These are phyloP conservation scores for Gallinago solitaria DNA, from an alignment of 2,797 vertebrate genomes.

Conservation along the genomic window DNA sequence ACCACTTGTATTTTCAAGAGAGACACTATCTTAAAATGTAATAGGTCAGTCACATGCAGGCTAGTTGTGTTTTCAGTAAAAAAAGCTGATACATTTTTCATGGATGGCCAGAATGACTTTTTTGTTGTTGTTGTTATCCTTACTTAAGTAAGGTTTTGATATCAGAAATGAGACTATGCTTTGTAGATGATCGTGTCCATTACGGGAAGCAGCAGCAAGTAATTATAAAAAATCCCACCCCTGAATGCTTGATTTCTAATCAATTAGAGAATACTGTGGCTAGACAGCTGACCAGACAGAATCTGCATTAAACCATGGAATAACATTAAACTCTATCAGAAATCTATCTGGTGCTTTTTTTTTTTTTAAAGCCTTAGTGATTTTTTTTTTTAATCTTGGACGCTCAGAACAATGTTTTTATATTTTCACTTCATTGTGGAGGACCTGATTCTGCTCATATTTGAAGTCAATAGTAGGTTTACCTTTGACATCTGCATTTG, in stretches of 20 bases:
- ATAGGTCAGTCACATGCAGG: not conserved
- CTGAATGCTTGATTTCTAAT: not conserved
- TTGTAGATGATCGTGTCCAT: not conserved
- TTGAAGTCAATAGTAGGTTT: not conserved
- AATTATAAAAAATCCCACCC: not conserved
- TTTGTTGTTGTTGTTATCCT: not conserved
- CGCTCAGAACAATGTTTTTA: not conserved
- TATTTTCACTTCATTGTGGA: not conserved
- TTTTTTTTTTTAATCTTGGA: not conserved
- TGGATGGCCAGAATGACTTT: not conserved
- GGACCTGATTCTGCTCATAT: not conserved
- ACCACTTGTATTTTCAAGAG: slow-evolving; percentile 1
- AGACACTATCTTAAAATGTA: not conserved
- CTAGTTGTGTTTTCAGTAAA: not conserved
- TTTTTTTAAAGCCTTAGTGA: not conserved
- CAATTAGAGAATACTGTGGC: not conserved
- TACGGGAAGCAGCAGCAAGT: not conserved
- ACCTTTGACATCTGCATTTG: not conserved
- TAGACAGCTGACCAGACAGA: not conserved
- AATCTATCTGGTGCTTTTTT: not conserved
- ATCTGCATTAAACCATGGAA: not conserved
- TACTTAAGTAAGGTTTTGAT: not conserved
- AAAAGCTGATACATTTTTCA: not conserved
- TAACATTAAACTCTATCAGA: not conserved
- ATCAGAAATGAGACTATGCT: not conserved